Base-by-base conservation (phyloP, 2,113 vertebrate genomes). In the Aspidoscelis tigris region DNA sequence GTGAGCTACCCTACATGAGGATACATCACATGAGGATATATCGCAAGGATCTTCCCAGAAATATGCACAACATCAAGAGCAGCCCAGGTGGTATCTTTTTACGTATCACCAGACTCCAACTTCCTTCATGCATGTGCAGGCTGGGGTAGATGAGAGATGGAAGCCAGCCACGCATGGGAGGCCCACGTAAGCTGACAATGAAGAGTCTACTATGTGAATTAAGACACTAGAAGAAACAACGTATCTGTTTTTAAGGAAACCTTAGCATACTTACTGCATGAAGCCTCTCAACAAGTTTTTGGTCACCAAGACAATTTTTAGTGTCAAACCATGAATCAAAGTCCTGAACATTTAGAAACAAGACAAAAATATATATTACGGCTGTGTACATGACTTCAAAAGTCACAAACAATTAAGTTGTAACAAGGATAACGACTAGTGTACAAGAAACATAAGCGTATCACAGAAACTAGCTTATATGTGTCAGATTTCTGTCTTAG, bases 271-370 rank as follows among this genome's bases (percentile, higher is more conserved):
- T 97, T 96, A 98, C 97, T 83, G 96, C 93, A 82, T 98, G 97
- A 92, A 98, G 97, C 89, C 97, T 96, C 91, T 98, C 97, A 81
- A 98, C 97, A 76, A 98, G 96, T 90, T 97, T 98, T 93, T 97
- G 97, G 95, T 98, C 97, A 86, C 97, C 97, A 0, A 98, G 96
- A 87, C 97, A 98, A 94, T 98, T 98, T 95, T 98, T 98, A 80
- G 97, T 98, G 90, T 98, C 97, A 55, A 98, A 98, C 97, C 97
- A 98, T 0, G 97, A 98, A 93, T 98, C 97, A 95, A 98, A 98
- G 92, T 98, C 97, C 97, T 98, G 88, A 71, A 66, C 85, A 71
- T 61, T 12, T 53, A 39, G 68, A 74, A 61, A 18, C 58, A 61
- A 61, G 18, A 61, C 18, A 39, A 88, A 84, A 93, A 91, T 12